Base-by-base conservation (phyloP, 2,113 vertebrate species). In the Lophius piscatorius region DNA sequence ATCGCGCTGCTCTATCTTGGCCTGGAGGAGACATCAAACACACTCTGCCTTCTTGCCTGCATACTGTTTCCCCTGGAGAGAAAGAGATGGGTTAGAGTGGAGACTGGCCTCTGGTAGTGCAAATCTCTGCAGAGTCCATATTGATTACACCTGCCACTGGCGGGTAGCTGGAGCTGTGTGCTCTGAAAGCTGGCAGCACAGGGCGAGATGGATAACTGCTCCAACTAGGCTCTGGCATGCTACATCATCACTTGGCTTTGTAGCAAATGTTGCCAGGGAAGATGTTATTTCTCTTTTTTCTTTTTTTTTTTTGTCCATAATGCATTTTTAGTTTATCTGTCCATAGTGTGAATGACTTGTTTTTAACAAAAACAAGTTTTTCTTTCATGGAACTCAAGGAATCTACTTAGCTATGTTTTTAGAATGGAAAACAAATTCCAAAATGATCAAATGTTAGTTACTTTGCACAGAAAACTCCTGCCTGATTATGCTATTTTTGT, bases 101-200 rank as follows among this genome's bases (percentile, higher is more conserved):
- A 85, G 80, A 80, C 81, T 84, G 81, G 80, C 84, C 84, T 84
- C 82, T 85, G 84, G 81, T 85, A 84, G 78, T 83, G 82, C 73
- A 83, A 84, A 79, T 84, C 87, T 88, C 87, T 76, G 81, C 71
- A 82, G 85, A 87, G 81, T 87, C 87, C 79, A 78, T 88, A 89
- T 89, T 89, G 87, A 89, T 88, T 88, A 82, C 79, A 88, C 78
- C 87, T 88, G 84, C 87, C 83, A 88, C 80, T 72, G 73, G 78
- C 75, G 56, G 82, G 82, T 84, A 78, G 87, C 84, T 80, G 70
- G 70, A 82, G 76, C 84, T 78, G 65, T 76, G 80, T 72, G 63
- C 71, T 83, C 80, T 82, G 87, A 82, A 84, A 86, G 85, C 76
- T 83, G 84, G 80, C 76, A 83, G 82, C 68, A 61, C 68, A 70